Evolutionary conservation across 1,140 invertebrate species (phyloP), one percentile per base, ranked within the genome.

Genomic region (Zaprionus nigranus): DNA sequence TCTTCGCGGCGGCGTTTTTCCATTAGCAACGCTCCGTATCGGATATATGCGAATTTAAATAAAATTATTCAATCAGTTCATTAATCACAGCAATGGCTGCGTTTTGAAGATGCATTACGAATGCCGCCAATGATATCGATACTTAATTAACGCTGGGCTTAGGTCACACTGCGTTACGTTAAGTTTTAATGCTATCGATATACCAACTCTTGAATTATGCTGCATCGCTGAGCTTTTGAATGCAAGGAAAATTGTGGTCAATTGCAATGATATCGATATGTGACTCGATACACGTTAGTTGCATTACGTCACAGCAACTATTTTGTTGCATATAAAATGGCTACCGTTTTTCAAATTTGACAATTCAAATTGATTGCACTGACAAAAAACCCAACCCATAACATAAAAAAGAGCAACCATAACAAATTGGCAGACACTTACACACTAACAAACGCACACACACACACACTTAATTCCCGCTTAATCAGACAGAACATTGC

Each of bases 1-100:
- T 81, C 79, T 71, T 68, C 54, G 75, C 78, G 30, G 30, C 79
- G 78, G 81, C 84, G 78, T 90, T 88, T 90, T 82, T 67, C 56
- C 63, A 88, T 88, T 88, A 65, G 79, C 63, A 63, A 90, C 81
- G 85, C 75, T 67, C 79, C 70, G 81, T 75, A 90, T 90, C 86
- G 85, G 85, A 88, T 85, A 20, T 88, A 88, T 88, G 85, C 85
- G 85, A 88, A 88, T 88, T 90, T 90, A 90, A 88, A 88, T 88
- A 90, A 88, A 63, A 88, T 90, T 90, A 88, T 88, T 88, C 78
- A 90, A 82, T 85, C 67, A 34, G 51, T 74, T 77, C 86, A 88
- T 88, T 85, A 90, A 88, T 88, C 85, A 88, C 70, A 68, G 34
- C 70, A 24, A 36, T 69, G 75, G 24, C 64, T 58, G 70, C 64